Conservation (phyloP, 2,113 vertebrate species). For the Ursus arctos region DNA sequence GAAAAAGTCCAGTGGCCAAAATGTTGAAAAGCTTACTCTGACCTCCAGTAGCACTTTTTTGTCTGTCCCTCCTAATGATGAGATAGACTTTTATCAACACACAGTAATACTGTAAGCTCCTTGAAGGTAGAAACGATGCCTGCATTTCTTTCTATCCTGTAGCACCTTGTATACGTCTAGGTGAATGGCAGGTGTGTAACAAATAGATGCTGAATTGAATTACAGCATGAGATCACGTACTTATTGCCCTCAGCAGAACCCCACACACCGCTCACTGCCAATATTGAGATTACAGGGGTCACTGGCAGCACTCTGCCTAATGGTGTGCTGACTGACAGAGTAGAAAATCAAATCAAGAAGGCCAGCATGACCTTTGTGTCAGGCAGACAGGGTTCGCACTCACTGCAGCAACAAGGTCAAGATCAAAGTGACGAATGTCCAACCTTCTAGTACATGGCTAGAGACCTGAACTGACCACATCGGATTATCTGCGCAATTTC, state of each 20-base stretch:
- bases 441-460: slow-evolving; percentile 56
- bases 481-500: slow-evolving; percentile 70
- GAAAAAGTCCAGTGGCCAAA: slow-evolving; percentile 32
- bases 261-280: slow-evolving; percentile 46
- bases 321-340: slow-evolving; percentile 81
- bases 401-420: slow-evolving; percentile 78
- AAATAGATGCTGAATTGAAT: slow-evolving; percentile 50
- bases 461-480: slow-evolving; percentile 65
- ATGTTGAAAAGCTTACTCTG: neutral
- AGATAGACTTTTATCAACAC: neutral
- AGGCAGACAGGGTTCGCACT: slow-evolving; percentile 66
- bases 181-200: slow-evolving; percentile 32
- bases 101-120: slow-evolving; percentile 11
- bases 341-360: slow-evolving; percentile 81
- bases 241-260: slow-evolving; percentile 51
- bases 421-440: slow-evolving; percentile 79
- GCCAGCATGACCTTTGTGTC: slow-evolving; percentile 75
- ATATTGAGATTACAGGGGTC: slow-evolving; percentile 79
- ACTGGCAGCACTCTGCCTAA: slow-evolving; percentile 73
- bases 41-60: neutral
- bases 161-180: slow-evolving; percentile 10
- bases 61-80: neutral
- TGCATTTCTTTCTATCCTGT: slow-evolving; percentile 20
- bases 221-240: slow-evolving; percentile 53
- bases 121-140: slow-evolving; percentile 54